Conservation (phyloP, 2,888 invertebrate genomes). For the Diploptera punctata region DNA sequence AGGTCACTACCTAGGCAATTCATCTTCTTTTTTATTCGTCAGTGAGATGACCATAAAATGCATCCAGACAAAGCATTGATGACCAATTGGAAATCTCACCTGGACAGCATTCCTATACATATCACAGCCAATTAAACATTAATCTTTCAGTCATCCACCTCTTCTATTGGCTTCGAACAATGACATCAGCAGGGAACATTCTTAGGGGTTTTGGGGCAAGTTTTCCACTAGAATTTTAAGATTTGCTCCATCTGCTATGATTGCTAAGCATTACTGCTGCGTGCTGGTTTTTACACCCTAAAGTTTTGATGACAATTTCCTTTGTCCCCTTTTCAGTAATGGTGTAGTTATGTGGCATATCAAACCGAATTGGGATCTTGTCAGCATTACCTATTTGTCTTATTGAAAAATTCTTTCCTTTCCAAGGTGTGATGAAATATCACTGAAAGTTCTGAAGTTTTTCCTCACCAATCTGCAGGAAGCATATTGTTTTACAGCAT, state of each 20-base stretch:
- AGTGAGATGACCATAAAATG: slow-evolving; percentile 11
- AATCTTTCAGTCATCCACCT: not conserved
- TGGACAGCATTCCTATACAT: not conserved
- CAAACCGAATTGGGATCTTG: slow-evolving; percentile 8
- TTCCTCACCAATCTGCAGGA: slow-evolving; percentile 11
- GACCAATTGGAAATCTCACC: slow-evolving; percentile 1
- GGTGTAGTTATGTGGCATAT: slow-evolving; percentile 9
- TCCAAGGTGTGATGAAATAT: slow-evolving; percentile 1
- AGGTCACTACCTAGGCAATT: no score
- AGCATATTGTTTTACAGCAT: not conserved
- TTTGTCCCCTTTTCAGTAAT: slow-evolving; percentile 13
- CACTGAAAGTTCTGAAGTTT: not conserved
- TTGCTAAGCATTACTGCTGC: not conserved
- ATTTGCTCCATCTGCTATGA: slow-evolving; percentile 15
- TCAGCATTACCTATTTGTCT: slow-evolving; percentile 7
- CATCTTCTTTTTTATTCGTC: no score
- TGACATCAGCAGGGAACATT: slow-evolving; percentile 20
- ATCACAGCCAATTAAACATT: not conserved
- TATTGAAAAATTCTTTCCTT: slow-evolving; percentile 2
- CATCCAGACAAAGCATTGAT: slow-evolving; percentile 9
- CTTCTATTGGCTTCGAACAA: slow-evolving; percentile 19
- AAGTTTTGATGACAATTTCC: slow-evolving; percentile 7
- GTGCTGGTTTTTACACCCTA: not conserved
- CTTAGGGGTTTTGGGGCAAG: slow-evolving; percentile 7
- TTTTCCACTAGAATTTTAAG: not conserved